Evolutionary conservation across 2,888 invertebrate species (phyloP), one percentile per base, ranked within the genome.

Genomic region (Panopea generosa): DNA sequence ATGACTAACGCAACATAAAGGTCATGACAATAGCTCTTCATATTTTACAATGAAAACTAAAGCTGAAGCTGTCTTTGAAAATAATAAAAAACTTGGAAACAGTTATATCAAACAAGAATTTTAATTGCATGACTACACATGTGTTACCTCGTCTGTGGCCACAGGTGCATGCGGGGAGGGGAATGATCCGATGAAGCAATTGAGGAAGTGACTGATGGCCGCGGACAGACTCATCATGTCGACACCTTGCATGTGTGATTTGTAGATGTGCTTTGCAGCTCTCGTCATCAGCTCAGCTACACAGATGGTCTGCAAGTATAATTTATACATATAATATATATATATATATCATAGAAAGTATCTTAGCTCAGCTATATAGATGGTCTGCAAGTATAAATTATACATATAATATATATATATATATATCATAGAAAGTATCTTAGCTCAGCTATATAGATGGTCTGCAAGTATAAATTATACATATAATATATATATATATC

Each of bases 141-240:
- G n/a, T n/a, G n/a, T n/a, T 92, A 95, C 95, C 93, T 96, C 96
- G 89, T 96, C 96, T 43, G 94, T 93, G 77, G 94, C 94, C 86
- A 95, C 94, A 80, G 95, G 94, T 0, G 96, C 95, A 90, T 95
- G 94, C 6, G 95, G 95, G 56, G 95, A 94, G 70, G 95, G 94
- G 65, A 95, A 96, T 1, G 96, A 95, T 68, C 98, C 97, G 63
- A 99, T 93, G 90, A 98, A 95, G 91, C 99, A 99, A 93, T 99
- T 99, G 76, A 99, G 94, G 93, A 99, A 99, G 93, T 99, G 99
- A 77, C 98, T 96, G 65, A 98, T 96, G 0, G 97, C 98, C 1
- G 96, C 95, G 0, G 98, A 96, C 78, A 98, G 94, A 91, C 96
- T 96, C 96, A 98, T 97, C 90, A 97, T 94, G 92, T 98, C 98